Evolutionary conservation across 2,113 vertebrate species (phyloP), one percentile per base, ranked within the genome.

Genomic region (Abramis brama): DNA sequence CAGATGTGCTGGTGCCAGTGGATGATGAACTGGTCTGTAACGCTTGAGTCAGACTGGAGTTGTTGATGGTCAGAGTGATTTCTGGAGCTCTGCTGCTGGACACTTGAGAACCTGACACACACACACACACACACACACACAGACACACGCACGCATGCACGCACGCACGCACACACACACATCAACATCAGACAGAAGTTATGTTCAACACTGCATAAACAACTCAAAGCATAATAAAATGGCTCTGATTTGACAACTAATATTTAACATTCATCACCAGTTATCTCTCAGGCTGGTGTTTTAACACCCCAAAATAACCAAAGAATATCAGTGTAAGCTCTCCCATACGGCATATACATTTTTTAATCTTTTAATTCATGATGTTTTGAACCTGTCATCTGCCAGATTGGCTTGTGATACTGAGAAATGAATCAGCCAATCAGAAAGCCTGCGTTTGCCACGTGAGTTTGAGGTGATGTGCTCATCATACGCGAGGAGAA

Each of bases 41-140:
- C 47, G 97, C 98, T 92, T 98, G 97, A 79, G 96, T 96, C 86
- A 99, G 92, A 82, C 96, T 98, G 27, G 97, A 96, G 90, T 99
- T 99, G 95, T 98, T 98, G 90, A 99, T 99, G 74, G 98, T 99
- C 90, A 99, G 88, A 0, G 98, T 99, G 91, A 99, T 99, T 91
- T 99, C 98, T 43, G 97, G 96, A 7, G 96, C 94, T 25, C 93
- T 92, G 36, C 85, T 92, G 11, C 95, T 92, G 92, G 99, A 96
- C 82, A 97, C 96, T 25, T 97, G 97, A 8, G 96, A 92, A 86
- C 95, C 97, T 99, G 91, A 33, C 6, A 52, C 6, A 90, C 62
- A 89, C 80, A 82, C 2, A 79, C 8, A 75, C 13, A 13, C 45
- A 47, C 45, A 43, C 39, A 9, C 39, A 43, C 39, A 43, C 39